These are phyloP conservation scores for Sycobia sp. DNA, from an alignment of 1,140 invertebrate genomes.

Conservation along the genomic window DNA sequence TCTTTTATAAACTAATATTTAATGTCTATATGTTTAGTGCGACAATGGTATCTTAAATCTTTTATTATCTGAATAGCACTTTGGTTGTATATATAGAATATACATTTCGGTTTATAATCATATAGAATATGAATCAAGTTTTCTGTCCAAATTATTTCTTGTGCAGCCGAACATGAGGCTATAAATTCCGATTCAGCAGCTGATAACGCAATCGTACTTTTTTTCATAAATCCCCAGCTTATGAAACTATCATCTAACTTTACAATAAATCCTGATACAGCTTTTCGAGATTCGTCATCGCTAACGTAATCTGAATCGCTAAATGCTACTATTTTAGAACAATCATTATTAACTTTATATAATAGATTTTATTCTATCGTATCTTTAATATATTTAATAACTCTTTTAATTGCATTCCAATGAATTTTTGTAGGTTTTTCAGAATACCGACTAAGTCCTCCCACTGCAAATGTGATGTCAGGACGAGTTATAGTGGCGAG, in stretches of 20 bases:
- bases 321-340: not conserved
- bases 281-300: slow-evolving; percentile 32
- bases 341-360: slow-evolving; percentile 12
- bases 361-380: slow-evolving; percentile 37
- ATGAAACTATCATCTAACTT: slow-evolving; percentile 18
- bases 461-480: slow-evolving; percentile 40
- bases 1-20: too few relatives aligned
- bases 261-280: slow-evolving; percentile 35
- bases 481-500: not conserved
- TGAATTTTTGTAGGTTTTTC: slow-evolving; percentile 30
- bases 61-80: slow-evolving; percentile 22
- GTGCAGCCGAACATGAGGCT: not conserved
- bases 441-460: slow-evolving; percentile 26
- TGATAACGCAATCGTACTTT: slow-evolving; percentile 28
- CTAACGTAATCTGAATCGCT: slow-evolving; percentile 41
- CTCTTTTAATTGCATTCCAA: slow-evolving; percentile 39
- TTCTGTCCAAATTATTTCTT: slow-evolving; percentile 12
- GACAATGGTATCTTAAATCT: slow-evolving; percentile 26
- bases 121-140: not conserved
- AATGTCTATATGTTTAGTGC: slow-evolving; percentile 44
- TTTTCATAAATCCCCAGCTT: slow-evolving; percentile 43
- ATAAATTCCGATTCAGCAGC: slow-evolving; percentile 10
- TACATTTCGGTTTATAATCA: too few relatives aligned
- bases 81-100: slow-evolving; percentile 13
- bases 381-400: slow-evolving; percentile 43